phyloP scores from a whole-genome alignment of 2,888 invertebrate species.

The Sphecodes monilicornis region DNA sequence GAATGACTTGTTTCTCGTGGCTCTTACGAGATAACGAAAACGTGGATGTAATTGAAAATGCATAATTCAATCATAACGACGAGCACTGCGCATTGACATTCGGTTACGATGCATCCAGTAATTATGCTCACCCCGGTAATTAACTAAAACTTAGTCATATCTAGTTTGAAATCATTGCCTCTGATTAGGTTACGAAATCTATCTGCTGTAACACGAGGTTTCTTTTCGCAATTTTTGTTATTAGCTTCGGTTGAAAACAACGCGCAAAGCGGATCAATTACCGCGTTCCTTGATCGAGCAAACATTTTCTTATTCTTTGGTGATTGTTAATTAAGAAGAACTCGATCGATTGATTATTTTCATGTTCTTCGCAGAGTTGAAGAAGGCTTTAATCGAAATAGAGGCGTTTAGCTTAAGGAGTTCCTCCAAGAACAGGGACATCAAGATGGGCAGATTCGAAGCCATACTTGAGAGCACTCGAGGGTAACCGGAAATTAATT shows the following conservation, averaged over 20 bases:
- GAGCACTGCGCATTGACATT: conserved; percentile 7
- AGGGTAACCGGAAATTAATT: conserved; percentile 63
- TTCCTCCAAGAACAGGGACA: conserved; percentile 60
- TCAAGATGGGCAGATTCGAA: conserved; percentile 67
- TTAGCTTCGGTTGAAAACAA: not conserved
- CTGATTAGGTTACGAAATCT: conserved; percentile 6
- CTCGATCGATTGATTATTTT: not conserved
- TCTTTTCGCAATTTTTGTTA: conserved; percentile 4
- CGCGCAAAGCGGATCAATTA: not conserved
- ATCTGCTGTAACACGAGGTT: not conserved
- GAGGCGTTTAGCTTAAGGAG: conserved; percentile 63
- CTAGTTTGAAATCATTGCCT: conserved; percentile 5
- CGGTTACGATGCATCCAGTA: not conserved
- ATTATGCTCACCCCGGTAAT: not conserved
- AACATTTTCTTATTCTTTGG: not conserved
- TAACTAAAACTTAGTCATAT: not conserved
- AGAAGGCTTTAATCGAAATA: conserved; percentile 71
- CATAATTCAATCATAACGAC: not conserved
- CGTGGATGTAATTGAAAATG: not conserved
- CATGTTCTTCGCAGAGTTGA: conserved; percentile 71
- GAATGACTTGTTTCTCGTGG: not conserved
- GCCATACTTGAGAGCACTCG: conserved; percentile 53
- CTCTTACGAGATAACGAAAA: not conserved
- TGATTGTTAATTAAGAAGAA: not conserved
- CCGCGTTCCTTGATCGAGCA: not conserved